phyloP scores from a whole-genome alignment of 2,113 vertebrate species.

The Ceyx melanurus region DNA sequence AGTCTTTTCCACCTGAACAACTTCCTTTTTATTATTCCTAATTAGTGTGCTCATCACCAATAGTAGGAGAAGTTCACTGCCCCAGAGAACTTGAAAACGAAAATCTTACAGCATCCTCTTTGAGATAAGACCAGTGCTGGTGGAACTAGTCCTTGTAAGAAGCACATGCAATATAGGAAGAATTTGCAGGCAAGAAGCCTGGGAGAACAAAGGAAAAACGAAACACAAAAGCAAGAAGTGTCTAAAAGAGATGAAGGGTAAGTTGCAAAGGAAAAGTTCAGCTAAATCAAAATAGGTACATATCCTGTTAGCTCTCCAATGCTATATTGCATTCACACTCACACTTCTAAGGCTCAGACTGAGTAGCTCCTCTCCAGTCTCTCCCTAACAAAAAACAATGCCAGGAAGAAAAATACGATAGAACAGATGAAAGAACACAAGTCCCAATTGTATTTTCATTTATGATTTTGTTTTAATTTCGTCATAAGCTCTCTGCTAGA shows the following conservation, averaged over 20 bases:
- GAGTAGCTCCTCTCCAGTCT: background rate
- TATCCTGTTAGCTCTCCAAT: background rate
- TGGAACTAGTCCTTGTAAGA: background rate
- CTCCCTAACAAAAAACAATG: background rate
- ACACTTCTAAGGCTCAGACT: background rate
- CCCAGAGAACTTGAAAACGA: background rate
- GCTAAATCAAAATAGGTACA: background rate
- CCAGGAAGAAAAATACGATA: background rate
- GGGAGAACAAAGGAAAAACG: background rate
- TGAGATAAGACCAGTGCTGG: background rate
- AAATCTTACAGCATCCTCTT: background rate
- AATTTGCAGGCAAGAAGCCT: background rate
- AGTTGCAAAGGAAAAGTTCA: background rate
- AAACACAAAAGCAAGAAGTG: background rate
- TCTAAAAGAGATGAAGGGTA: background rate
- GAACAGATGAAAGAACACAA: background rate
- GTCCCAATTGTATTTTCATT: background rate
- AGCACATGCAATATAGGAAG: background rate
- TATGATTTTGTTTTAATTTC: background rate
- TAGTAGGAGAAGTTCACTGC: background rate
- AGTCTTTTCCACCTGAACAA: background rate
- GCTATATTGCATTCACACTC: background rate
- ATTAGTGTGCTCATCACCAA: background rate
- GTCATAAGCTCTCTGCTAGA: background rate
- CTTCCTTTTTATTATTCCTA: background rate